Evolutionary conservation across 2,888 invertebrate species (phyloP), one percentile per base, ranked within the genome.

Genomic region (Coremacera marginata): DNA sequence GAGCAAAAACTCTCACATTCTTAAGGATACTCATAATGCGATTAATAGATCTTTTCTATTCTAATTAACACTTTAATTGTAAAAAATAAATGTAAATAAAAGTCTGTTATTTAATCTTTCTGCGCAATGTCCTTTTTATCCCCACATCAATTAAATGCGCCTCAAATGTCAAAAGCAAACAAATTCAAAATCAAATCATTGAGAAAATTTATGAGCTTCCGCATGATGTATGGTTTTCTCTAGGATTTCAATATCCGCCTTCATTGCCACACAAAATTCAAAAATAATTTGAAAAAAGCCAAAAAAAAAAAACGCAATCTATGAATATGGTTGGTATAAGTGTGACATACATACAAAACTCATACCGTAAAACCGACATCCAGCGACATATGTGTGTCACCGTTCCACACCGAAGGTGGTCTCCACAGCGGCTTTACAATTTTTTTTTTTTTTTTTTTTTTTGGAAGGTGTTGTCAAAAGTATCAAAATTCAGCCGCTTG

Each of bases 381-480:
- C 1, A 49, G 11, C 19, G 11, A 44, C 44, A 22, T 25, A 44
- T 11, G 67, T 37, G n/a, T 63, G 62, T 44, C 44, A 44, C 44
- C 44, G 44, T 44, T 44, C 14, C 14, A 11, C 44, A 44, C 14
- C 44, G 14, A 44, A 44, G 44, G 44, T 44, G 44, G 44, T 44
- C 44, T 44, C 44, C 7, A n/a, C 25, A 51, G 44, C 52, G 49
- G 62, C 62, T 62, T 73, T 60, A 22, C 16, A 44, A n/a, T n/a
- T n/a, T n/a, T n/a, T n/a, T n/a, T n/a, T n/a, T n/a, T n/a, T n/a
- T n/a, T n/a, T n/a, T n/a, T 37, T 63, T 34, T 70, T 16, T 60
- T 68, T 16, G 27, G 57, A 44, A 70, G 75, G 75, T 70, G 75
- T 75, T 75, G 49, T 27, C 57, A 57, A 71, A 51, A 57, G 74